Conservation (phyloP, 2,113 vertebrate species). For the human (Homo sapiens) region GRCh38 chr18:30511001-30511500, state of each 20-base stretch:
- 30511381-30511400: background rate
- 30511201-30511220: background rate
- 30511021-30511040: background rate
- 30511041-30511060: background rate
- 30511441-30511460: background rate
- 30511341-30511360: background rate
- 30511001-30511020: background rate
- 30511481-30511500: background rate
- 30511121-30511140: background rate
- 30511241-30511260: background rate
- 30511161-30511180: background rate
- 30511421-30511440: background rate
- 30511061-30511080: background rate
- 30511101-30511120: background rate
- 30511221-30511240: background rate
- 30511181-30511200: background rate
- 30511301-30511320: background rate
- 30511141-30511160: background rate
- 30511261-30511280: background rate
- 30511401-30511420: background rate
- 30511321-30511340: background rate
- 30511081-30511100: background rate
- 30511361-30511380: background rate
- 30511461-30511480: background rate
- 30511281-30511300: background rate